These are phyloP conservation scores for Uromys caudimaculatus DNA, from an alignment of 2,797 vertebrate genomes.

Conservation along the genomic window DNA sequence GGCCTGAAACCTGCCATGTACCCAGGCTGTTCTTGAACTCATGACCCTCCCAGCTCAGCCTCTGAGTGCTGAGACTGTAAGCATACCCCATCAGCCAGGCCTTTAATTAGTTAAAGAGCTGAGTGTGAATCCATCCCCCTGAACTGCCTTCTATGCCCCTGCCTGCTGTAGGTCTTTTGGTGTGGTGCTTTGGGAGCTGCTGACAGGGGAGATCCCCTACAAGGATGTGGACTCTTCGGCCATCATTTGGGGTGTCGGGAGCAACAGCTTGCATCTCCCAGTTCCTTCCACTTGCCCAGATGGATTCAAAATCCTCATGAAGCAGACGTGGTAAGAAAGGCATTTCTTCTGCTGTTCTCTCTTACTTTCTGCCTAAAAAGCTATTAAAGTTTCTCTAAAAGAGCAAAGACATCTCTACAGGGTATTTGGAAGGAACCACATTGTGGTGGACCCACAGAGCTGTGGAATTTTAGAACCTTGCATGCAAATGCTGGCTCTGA, in stretches of 20 bases:
- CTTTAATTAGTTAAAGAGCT: constrained; percentile 18
- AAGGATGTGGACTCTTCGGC: constrained; percentile 99
- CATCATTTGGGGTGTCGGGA: constrained; percentile 99
- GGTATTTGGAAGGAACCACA: background rate
- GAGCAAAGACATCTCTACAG: background rate
- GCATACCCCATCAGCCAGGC: background rate
- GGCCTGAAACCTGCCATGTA: background rate
- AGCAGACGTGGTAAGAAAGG: constrained; percentile 95
- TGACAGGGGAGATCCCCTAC: constrained; percentile 98
- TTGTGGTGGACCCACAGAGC: background rate
- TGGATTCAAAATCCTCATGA: constrained; percentile 99
- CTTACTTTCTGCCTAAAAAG: background rate
- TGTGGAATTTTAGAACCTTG: background rate
- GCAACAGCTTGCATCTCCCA: constrained; percentile 98
- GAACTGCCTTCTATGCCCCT: background rate
- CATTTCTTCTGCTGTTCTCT: background rate
- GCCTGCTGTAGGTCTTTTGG: constrained; percentile 94
- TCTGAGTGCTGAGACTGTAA: background rate
- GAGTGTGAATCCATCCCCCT: background rate
- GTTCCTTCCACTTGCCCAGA: constrained; percentile 99
- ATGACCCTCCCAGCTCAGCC: background rate
- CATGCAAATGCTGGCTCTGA: background rate
- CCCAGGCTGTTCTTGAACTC: background rate
- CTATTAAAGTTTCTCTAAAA: background rate
- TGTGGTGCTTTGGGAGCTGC: constrained; percentile 98